Base-by-base conservation (phyloP, 2,888 invertebrate genomes). In the Julus scanicus region DNA sequence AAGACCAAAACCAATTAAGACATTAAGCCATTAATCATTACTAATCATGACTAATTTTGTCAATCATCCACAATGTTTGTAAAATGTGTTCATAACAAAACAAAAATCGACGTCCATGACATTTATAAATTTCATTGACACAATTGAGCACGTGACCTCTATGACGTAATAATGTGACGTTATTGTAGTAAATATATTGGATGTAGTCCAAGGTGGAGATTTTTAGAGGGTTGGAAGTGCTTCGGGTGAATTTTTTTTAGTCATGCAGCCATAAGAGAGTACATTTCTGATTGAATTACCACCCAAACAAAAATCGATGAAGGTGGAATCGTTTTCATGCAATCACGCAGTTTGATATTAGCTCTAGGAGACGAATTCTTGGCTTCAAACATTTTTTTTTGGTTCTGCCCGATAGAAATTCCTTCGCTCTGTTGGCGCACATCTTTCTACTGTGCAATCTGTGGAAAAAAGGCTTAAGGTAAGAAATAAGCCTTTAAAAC, bases 331-430 rank as follows among this genome's bases (percentile, higher is more conserved):
- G 71, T 71, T 71, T 71, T 71, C 71, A 29, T 71, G 71, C 71
- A 71, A 71, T 71, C 71, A 71, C 71, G 71, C 71, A 71, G 71
- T 9, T 71, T 71, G 71, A 29, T 71, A 71, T 71, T 71, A 71
- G 71, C 71, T 71, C 71, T 71, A 71, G 29, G 29, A 63, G 63
- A n/a, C 71, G 29, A 20, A 71, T 71, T 71, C 71, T 71, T 71
- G 29, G 71, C 29, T 71, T 71, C 29, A n/a, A 71, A 71, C 71
- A 71, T 71, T 71, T 71, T 29, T 71, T 71, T 29, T 71, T 71
- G n/a, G 11, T 71, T 71, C 11, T 29, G 71, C 5, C 29, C 29
- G 71, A 71, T 71, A 29, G 71, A 71, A 20, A 71, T 71, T 71
- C 71, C 71, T 29, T n/a, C n/a, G 11, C 71, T 29, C 71, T 71